Conservation (phyloP, 2,888 invertebrate species). For the Drosophila atripex region DNA sequence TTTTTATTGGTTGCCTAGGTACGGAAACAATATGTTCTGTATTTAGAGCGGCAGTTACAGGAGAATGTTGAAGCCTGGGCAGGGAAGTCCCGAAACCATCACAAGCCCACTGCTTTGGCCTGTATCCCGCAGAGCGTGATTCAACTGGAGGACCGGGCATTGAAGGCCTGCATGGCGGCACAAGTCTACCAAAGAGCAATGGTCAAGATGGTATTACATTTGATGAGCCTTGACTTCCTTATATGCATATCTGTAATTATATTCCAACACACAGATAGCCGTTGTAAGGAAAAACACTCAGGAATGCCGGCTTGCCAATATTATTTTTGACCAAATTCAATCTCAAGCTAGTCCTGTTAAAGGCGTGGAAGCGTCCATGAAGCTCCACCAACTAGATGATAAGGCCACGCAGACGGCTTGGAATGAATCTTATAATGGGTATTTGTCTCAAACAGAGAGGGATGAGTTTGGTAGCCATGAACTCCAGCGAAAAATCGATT, state of each 20-base stretch:
- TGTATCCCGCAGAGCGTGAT: constrained; percentile 64
- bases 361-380: neutral
- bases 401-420: constrained; percentile 50
- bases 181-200: constrained; percentile 79
- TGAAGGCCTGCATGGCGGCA: constrained; percentile 78
- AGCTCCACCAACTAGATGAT: constrained; percentile 33
- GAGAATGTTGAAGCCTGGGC: constrained; percentile 74
- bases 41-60: constrained; percentile 74
- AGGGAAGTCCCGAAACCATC: constrained; percentile 58
- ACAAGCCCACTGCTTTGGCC: constrained; percentile 65
- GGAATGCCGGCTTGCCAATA: constrained; percentile 66
- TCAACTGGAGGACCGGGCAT: constrained; percentile 73
- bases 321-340: constrained; percentile 64
- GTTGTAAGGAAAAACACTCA: constrained; percentile 73
- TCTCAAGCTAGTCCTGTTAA: constrained; percentile 19
- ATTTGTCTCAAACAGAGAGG: constrained; percentile 11
- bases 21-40: constrained; percentile 76
- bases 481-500: constrained; percentile 78
- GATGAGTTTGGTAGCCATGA: constrained; percentile 45
- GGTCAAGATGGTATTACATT: constrained; percentile 77
- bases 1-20: constrained; percentile 57
- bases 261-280: constrained; percentile 63
- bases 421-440: constrained; percentile 18
- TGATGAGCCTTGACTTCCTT: too few relatives aligned
- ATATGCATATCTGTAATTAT: neutral